Conservation (phyloP, 1,140 invertebrate genomes). For the Acromyrmex charruanus region DNA sequence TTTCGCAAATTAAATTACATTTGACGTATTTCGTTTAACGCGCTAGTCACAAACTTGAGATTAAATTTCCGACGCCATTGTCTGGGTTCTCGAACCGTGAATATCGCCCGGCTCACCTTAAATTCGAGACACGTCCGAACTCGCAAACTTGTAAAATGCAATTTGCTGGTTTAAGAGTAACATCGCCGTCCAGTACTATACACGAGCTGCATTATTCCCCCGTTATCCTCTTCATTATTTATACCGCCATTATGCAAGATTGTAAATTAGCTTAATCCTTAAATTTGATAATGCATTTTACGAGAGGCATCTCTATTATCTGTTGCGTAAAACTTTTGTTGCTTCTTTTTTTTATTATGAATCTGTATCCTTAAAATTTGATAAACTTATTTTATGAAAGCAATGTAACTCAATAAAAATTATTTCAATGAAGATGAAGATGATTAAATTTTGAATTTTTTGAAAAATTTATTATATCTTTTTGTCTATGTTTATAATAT, state of each 20-base stretch:
- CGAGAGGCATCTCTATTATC: constrained; percentile 13
- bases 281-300: constrained; percentile 42
- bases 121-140: constrained; percentile 59
- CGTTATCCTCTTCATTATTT: constrained; percentile 43
- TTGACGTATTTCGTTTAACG: constrained; percentile 61
- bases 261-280: constrained; percentile 35
- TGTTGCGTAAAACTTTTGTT: neutral
- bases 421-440: neutral
- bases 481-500: neutral
- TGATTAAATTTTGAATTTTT: neutral
- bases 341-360: neutral
- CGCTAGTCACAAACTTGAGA: constrained; percentile 53
- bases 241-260: constrained; percentile 3
- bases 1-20: constrained; percentile 59
- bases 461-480: neutral
- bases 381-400: neutral
- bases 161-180: constrained; percentile 60
- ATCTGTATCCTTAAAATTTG: neutral
- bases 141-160: constrained; percentile 58
- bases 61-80: constrained; percentile 60
- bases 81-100: constrained; percentile 42
- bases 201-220: constrained; percentile 37
- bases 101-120: constrained; percentile 53
- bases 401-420: neutral
- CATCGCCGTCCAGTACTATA: constrained; percentile 33